These are phyloP conservation scores for Scaptomyza montana DNA, from an alignment of 1,140 invertebrate genomes.

Conservation along the genomic window DNA sequence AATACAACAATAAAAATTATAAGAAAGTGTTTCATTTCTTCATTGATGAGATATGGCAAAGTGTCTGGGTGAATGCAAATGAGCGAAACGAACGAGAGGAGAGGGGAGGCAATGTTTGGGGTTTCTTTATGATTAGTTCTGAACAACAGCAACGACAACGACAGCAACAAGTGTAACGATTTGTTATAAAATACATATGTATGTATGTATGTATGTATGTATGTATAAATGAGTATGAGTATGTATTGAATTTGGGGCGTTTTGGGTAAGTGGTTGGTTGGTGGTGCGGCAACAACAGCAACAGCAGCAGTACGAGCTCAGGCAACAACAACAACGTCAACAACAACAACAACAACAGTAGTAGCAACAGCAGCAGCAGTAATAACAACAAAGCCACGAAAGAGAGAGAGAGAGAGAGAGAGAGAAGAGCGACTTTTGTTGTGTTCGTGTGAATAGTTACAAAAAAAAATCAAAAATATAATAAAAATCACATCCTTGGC, in stretches of 20 bases:
- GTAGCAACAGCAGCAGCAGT: constrained; percentile 8
- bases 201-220: neutral
- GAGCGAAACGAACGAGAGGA: constrained; percentile 23
- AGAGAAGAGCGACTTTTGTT: too few species aligned
- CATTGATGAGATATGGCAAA: constrained; percentile 10
- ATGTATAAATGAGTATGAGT: neutral
- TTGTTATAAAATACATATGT: constrained; percentile 23
- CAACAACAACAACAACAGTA: constrained; percentile 44
- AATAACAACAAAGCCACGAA: constrained; percentile 9
- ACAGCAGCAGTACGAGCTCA: constrained; percentile 28
- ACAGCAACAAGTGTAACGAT: constrained; percentile 15
- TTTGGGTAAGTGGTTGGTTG: neutral
- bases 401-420: constrained; percentile 1
- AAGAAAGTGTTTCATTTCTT: constrained; percentile 54
- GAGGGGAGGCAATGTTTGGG: constrained; percentile 3
- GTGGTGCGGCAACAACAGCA: neutral
- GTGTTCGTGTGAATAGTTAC: too few species aligned
- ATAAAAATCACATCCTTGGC: too few species aligned
- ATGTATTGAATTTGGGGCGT: neutral
- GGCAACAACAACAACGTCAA: constrained; percentile 56
- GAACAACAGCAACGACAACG: constrained; percentile 33
- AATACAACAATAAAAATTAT: constrained; percentile 80
- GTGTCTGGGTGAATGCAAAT: constrained; percentile 19
- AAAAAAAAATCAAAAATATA: too few species aligned
- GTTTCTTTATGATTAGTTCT: constrained; percentile 16